Base-by-base conservation (phyloP, 2,113 vertebrate species). In the Cottus gobio region DNA sequence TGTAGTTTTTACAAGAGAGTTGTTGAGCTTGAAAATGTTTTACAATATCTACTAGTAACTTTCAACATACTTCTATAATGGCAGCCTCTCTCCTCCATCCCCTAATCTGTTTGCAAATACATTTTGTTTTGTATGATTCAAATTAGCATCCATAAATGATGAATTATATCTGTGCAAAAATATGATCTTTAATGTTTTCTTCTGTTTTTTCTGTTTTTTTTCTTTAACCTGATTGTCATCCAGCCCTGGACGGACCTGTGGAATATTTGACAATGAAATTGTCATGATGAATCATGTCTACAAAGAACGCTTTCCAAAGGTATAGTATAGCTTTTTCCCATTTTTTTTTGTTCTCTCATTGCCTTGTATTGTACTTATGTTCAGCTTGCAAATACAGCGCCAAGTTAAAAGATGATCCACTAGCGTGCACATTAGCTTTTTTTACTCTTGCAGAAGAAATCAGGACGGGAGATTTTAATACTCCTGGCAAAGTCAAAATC, bases 261-360 rank as follows among this genome's bases (percentile, higher is more conserved):
- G 96, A 71, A 95, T 92, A n/a, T 97, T 98, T 62, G 98, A 99
- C 91, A 98, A 97, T 10, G 98, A 99, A 90, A 95, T 98, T 30
- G 95, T 98, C 84, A 98, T 98, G 97, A 98, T 98, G 97, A 98
- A 99, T 87, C 97, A 98, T 1, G 97, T 99, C 78, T 99, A 99
- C 94, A 97, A 97, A 89, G 98, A 99, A 83, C 93, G 98, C 36
- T 99, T 99, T 88, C 98, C 98, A 3, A 99, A 98, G 97, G 97
- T 98, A 93, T 72, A 82, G 22, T 44, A n/a, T 13, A 1, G 1
- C 1, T 63, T 63, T n/a, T 62, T 1, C 4, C 28, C 30, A 20
- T 3, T 34, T 16, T n/a, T 57, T 46, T 10, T n/a, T n/a, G 24
- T 28, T 36, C 12, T 26, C 11, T 28, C 22, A 79, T 3, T 58